Conservation (phyloP, 2,888 invertebrate species). For the Gortyna flavago region DNA sequence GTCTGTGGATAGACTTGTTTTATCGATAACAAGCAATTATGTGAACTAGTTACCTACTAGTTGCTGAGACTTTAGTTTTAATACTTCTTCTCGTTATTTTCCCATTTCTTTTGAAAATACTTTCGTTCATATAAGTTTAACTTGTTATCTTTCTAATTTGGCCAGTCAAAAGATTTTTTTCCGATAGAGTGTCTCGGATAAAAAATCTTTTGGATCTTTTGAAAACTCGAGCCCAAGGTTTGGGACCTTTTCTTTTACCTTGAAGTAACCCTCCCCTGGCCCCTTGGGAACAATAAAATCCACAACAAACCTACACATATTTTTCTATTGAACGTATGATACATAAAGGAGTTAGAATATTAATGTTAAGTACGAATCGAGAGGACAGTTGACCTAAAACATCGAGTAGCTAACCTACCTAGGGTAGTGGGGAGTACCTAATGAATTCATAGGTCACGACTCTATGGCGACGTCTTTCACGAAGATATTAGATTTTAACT, state of each 20-base stretch:
- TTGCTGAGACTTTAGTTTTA: slow-evolving; percentile 6
- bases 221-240: background rate
- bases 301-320: background rate
- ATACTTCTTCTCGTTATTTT: background rate
- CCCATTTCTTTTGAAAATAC: slow-evolving; percentile 1
- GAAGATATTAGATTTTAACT: slow-evolving; percentile 30
- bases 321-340: slow-evolving; percentile 12
- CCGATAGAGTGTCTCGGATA: no score
- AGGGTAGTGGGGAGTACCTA: slow-evolving; percentile 52
- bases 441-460: slow-evolving; percentile 73
- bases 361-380: slow-evolving; percentile 43
- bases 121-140: background rate
- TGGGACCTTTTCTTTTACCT: slow-evolving; percentile 1
- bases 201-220: background rate
- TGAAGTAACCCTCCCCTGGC: background rate
- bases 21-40: slow-evolving; percentile 48
- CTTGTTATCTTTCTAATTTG: background rate
- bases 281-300: slow-evolving; percentile 6
- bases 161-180: no score
- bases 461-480: slow-evolving; percentile 34
- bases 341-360: slow-evolving; percentile 49
- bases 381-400: slow-evolving; percentile 71
- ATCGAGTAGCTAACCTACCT: no score
- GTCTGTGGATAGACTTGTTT: slow-evolving; percentile 37
- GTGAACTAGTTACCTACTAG: slow-evolving; percentile 18